A percentile compares a stretch with the other conserved stretches of the same genome.
These are phyloP conservation scores for Slavum lentiscoides DNA, from an alignment of 2,888 invertebrate genomes.

Conservation along the genomic window DNA sequence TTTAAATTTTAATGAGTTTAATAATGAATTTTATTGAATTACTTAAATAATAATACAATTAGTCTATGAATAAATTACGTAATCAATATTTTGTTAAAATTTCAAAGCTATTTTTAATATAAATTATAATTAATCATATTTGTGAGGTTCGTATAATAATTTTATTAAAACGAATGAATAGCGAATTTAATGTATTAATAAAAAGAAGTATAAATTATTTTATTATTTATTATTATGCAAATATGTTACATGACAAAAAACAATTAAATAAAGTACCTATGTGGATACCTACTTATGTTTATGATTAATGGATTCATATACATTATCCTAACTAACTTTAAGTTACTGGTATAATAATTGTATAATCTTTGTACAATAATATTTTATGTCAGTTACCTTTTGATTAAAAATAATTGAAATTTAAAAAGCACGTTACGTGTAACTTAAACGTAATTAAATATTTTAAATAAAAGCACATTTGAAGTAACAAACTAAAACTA, in stretches of 20 bases:
- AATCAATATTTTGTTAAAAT: neutral
- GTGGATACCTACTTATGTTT: neutral
- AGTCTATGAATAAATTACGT: neutral
- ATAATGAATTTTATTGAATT: neutral
- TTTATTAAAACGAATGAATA: neutral
- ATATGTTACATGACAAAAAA: constrained; percentile 1
- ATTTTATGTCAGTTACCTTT: neutral
- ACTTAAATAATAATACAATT: neutral
- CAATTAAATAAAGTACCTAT: constrained; percentile 10
- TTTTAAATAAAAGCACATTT: too few species aligned
- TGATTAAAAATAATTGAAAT: neutral
- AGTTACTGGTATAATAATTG: neutral
- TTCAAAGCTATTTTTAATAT: neutral
- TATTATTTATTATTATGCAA: neutral
- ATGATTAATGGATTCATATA: constrained; percentile 2
- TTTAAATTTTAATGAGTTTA: neutral
- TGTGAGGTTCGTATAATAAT: neutral
- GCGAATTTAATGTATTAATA: neutral
- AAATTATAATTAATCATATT: neutral
- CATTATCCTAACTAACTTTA: neutral
- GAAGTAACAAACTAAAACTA: too few species aligned
- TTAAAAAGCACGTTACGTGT: neutral
- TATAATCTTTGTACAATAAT: neutral
- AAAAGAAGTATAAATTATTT: constrained; percentile 1
- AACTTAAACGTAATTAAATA: too few species aligned